A percentile compares a stretch with the other conserved stretches of the same genome.
Evolutionary conservation across 1,140 invertebrate species (phyloP).

Genomic region (Camponotus floridanus): DNA sequence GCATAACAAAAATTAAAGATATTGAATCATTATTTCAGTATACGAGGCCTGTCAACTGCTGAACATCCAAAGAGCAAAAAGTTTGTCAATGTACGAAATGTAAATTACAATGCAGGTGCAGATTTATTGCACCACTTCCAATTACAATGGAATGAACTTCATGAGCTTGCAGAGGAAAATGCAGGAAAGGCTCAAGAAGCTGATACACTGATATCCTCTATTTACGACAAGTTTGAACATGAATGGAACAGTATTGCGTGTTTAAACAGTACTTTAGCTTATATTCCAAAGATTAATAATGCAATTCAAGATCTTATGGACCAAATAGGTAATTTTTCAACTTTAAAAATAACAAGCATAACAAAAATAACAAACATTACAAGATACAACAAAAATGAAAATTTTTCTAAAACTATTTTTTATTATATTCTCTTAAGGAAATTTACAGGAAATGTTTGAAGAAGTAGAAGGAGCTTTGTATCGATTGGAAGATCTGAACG

Average conservation of each 20-base stretch:
- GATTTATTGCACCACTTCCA: constrained; percentile 89
- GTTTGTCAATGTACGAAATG: constrained; percentile 74
- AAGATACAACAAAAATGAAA: not conserved
- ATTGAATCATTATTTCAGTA: constrained; percentile 75
- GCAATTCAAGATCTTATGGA: constrained; percentile 87
- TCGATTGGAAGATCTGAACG: constrained; percentile 89
- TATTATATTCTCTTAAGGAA: constrained; percentile 81
- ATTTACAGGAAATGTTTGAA: constrained; percentile 88
- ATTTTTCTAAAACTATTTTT: constrained; percentile 20
- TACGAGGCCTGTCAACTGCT: constrained; percentile 79
- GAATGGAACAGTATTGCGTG: constrained; percentile 86
- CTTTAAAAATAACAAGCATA: not conserved
- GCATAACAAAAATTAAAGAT: too few relatives aligned
- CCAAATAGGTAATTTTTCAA: constrained; percentile 86
- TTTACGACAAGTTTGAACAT: constrained; percentile 87
- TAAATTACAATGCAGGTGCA: constrained; percentile 88
- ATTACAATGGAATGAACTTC: constrained; percentile 89
- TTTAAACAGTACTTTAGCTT: constrained; percentile 86
- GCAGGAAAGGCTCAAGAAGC: constrained; percentile 87
- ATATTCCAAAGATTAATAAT: constrained; percentile 88
- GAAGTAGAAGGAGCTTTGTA: constrained; percentile 88
- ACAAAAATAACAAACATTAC: too few relatives aligned
- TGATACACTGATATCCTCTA: constrained; percentile 86
- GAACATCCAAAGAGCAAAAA: constrained; percentile 81
- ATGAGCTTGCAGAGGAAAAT: constrained; percentile 89